Percentiles rank a stretch among this genome's conserved stretches.
phyloP scores from a whole-genome alignment of 2,888 invertebrate genomes.

The Oscheius sp. region DNA sequence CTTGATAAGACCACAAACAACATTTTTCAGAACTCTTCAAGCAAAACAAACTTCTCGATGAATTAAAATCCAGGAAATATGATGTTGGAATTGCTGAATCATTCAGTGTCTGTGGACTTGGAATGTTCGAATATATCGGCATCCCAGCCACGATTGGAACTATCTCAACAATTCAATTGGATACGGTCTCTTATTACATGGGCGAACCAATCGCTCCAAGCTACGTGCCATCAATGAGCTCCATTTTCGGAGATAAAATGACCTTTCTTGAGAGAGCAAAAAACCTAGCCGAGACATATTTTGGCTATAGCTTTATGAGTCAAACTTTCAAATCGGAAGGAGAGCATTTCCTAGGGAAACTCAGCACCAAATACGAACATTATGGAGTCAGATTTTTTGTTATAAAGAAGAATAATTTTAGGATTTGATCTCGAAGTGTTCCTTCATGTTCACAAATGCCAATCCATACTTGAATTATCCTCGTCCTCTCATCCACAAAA shows the following conservation, averaged over 20 bases:
- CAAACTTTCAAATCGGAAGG: not conserved
- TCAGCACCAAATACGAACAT: not conserved
- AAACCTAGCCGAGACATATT: not conserved
- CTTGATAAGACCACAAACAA: too few species aligned
- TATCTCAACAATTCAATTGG: constrained; percentile 34
- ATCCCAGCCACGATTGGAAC: constrained; percentile 33
- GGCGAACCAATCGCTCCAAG: constrained; percentile 34
- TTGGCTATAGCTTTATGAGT: not conserved
- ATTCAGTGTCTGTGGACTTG: constrained; percentile 46
- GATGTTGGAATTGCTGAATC: constrained; percentile 54
- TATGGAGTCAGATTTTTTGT: not conserved
- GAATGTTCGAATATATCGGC: constrained; percentile 1
- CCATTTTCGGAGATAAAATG: constrained; percentile 3
- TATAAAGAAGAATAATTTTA: not conserved
- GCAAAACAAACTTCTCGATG: constrained; percentile 31
- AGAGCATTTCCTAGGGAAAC: not conserved
- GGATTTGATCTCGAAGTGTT: constrained; percentile 2
- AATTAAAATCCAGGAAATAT: constrained; percentile 43
- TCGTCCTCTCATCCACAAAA: constrained; percentile 17
- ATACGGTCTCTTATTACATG: constrained; percentile 37
- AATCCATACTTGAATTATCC: constrained; percentile 28
- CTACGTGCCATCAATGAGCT: constrained; percentile 29
- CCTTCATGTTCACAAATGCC: constrained; percentile 20
- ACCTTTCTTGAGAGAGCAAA: constrained; percentile 11
- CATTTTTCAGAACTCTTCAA: too few species aligned